phyloP scores from a whole-genome alignment of 2,113 vertebrate genomes.

The Hypomesus transpacificus region DNA sequence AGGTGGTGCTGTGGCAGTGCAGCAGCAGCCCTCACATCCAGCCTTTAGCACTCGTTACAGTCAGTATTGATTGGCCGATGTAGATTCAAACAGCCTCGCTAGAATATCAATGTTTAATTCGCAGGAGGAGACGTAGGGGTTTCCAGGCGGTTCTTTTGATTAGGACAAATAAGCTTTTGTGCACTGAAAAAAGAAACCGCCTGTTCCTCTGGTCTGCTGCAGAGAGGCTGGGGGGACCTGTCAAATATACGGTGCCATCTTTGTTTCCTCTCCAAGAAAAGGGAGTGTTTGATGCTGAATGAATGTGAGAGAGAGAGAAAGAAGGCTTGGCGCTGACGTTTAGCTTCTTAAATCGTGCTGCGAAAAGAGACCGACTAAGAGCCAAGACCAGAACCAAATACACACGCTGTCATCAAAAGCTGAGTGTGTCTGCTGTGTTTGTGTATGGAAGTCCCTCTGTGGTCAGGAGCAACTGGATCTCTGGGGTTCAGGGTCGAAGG shows the following conservation, averaged over 20 bases:
- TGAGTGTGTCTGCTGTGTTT: no score
- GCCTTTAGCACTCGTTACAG: background rate
- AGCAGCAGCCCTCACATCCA: background rate
- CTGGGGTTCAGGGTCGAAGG: background rate
- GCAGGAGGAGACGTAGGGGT: conserved; percentile 19
- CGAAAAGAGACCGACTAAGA: no score
- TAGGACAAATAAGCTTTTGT: conserved; percentile 25
- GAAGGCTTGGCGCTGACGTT: background rate
- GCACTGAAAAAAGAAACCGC: background rate
- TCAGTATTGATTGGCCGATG: conserved; percentile 40
- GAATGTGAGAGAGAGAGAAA: background rate
- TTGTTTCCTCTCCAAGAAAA: background rate
- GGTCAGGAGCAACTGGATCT: background rate
- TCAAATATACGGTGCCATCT: background rate
- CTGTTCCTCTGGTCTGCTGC: background rate
- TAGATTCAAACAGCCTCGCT: conserved; percentile 29
- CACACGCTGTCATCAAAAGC: no score
- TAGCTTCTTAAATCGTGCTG: background rate
- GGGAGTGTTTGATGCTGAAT: conserved; percentile 6
- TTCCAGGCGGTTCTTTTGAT: conserved; percentile 2
- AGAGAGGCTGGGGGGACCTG: background rate
- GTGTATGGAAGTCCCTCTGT: no score
- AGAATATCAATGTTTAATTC: conserved; percentile 49
- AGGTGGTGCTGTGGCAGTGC: conserved; percentile 40
- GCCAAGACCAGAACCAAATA: no score